These are phyloP conservation scores for Metellina segmentata DNA, from an alignment of 2,888 invertebrate species.

Conservation along the genomic window DNA sequence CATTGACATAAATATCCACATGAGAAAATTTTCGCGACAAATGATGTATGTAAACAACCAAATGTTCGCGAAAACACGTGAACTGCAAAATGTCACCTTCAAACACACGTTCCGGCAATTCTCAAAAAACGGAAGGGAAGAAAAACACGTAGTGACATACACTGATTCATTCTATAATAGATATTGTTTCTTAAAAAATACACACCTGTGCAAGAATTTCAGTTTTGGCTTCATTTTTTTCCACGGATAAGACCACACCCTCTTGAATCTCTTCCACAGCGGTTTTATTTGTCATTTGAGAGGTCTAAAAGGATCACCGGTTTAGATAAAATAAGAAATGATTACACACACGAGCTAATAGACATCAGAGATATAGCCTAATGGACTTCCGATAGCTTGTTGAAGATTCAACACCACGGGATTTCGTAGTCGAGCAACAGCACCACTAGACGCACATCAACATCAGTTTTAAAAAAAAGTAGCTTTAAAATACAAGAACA, in stretches of 20 bases:
- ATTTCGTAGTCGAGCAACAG: conserved; percentile 13
- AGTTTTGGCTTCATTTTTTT: conserved; percentile 60
- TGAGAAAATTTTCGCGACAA: not conserved
- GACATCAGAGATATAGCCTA: not conserved
- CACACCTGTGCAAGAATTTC: conserved; percentile 62
- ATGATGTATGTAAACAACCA: conserved; percentile 15
- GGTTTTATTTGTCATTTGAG: conserved; percentile 75
- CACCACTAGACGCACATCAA: conserved; percentile 16
- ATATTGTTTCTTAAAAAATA: conserved; percentile 5
- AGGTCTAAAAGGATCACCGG: conserved; percentile 19
- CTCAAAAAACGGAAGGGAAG: not conserved
- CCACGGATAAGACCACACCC: conserved; percentile 76
- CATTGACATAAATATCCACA: too few relatives aligned
- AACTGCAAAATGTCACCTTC: not conserved
- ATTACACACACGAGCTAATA: not conserved
- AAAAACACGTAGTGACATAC: not conserved
- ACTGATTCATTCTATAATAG: not conserved
- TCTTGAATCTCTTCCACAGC: conserved; percentile 62
- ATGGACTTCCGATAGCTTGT: not conserved
- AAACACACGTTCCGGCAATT: not conserved
- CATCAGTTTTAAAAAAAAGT: conserved; percentile 43
- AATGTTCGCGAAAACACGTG: conserved; percentile 26
- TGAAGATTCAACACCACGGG: conserved; percentile 18
- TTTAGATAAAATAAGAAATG: not conserved
- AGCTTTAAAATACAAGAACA: conserved; percentile 31